Percentiles rank a stretch among this genome's conserved stretches.
Conservation (phyloP, 1,140 invertebrate species). For the Drosophila paulistorum region DNA sequence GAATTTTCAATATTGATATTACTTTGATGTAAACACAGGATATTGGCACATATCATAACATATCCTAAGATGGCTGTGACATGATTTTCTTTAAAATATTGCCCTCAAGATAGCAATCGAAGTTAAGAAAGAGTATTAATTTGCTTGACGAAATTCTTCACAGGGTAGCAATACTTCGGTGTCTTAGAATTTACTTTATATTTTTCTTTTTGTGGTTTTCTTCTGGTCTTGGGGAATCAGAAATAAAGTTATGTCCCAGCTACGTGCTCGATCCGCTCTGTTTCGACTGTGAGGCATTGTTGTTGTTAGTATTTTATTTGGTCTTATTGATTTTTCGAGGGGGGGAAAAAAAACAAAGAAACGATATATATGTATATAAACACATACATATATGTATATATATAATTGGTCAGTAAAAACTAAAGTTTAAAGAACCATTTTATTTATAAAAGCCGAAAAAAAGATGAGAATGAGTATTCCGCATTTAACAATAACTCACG, state of each 20-base stretch:
- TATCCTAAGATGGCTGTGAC: too few species aligned
- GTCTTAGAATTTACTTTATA: not conserved
- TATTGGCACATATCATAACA: not conserved
- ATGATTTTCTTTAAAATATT: too few species aligned
- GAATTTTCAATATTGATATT: not conserved
- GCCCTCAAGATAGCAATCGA: too few species aligned
- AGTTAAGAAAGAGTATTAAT: too few species aligned
- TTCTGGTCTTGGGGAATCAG: conserved; percentile 35
- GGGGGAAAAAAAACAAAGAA: conserved; percentile 21
- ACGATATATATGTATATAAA: not conserved
- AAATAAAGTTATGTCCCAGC: conserved; percentile 38
- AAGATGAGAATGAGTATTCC: conserved; percentile 28
- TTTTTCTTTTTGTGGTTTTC: conserved; percentile 1
- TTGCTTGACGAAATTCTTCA: not conserved
- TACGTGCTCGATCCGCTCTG: conserved; percentile 22
- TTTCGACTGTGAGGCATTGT: not conserved
- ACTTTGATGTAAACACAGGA: not conserved
- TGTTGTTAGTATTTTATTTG: conserved; percentile 64
- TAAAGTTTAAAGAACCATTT: conserved; percentile 52
- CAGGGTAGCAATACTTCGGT: not conserved
- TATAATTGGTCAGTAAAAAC: conserved; percentile 31
- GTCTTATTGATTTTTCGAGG: conserved; percentile 72
- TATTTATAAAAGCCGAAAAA: conserved; percentile 31
- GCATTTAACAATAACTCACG: conserved; percentile 74
- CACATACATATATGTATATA: not conserved